Conservation (phyloP, 2,113 vertebrate species). For the Corythoichthys haematopterus region DNA sequence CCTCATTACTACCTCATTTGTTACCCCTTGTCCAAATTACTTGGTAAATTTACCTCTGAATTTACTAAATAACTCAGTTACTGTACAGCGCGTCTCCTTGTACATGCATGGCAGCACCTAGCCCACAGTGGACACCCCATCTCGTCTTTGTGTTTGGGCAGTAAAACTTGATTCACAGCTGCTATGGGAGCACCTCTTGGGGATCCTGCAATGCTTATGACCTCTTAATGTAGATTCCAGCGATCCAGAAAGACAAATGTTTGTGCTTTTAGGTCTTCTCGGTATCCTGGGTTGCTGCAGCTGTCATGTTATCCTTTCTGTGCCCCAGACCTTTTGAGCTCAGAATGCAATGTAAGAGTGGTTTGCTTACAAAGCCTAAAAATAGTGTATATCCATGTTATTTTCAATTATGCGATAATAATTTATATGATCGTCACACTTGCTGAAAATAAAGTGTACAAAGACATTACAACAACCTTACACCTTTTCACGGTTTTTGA, state of each 20-base stretch:
- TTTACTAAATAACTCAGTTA: slow-evolving; percentile 27
- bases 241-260: slow-evolving; percentile 57
- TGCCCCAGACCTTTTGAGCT: slow-evolving; percentile 17
- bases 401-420: slow-evolving; percentile 39
- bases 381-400: slow-evolving; percentile 25
- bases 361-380: background rate
- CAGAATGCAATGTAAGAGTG: slow-evolving; percentile 35
- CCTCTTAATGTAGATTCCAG: slow-evolving; percentile 67
- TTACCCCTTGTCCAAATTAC: slow-evolving; percentile 7
- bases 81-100: slow-evolving; percentile 12
- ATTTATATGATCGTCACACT: background rate
- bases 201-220: slow-evolving; percentile 45
- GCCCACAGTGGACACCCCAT: slow-evolving; percentile 29
- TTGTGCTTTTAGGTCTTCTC: slow-evolving; percentile 43
- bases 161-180: slow-evolving; percentile 53
- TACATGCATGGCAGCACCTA: slow-evolving; percentile 28
- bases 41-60: slow-evolving; percentile 21
- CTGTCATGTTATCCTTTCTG: slow-evolving; percentile 54
- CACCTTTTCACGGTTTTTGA: background rate
- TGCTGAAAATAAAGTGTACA: background rate
- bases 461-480: background rate
- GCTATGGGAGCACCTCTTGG: slow-evolving; percentile 42
- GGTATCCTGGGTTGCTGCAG: slow-evolving; percentile 47
- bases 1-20: slow-evolving; percentile 17
- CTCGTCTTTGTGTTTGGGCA: slow-evolving; percentile 51